Evolutionary conservation across 2,113 vertebrate species (phyloP), one percentile per base, ranked within the genome.

Genomic region (Percina caprodes): DNA sequence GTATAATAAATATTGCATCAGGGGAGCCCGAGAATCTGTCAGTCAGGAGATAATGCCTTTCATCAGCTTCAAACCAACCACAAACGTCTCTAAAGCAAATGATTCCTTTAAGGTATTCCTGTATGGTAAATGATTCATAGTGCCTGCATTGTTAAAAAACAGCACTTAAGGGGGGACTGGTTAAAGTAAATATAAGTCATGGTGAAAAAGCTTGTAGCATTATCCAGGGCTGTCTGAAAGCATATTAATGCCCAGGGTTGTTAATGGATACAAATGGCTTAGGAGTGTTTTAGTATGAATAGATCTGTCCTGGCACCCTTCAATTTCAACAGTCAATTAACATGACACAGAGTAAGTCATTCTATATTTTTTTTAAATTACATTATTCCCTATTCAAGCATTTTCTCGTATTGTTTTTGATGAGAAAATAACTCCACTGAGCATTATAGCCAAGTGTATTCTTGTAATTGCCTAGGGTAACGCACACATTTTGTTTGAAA

Each of bases 1-100:
- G n/a, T n/a, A 93, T 92, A 90, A 96, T 97, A 96, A 97, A 97
- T 97, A 97, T 96, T 97, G 93, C 94, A 97, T 96, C 94, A 95
- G 91, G 92, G n/a, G 85, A 95, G 94, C 91, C n/a, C 88, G 90
- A 91, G 82, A 95, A 79, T 90, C 94, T 95, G 96, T 96, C 96
- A 96, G 94, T 97, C 96, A 97, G 94, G 92, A 95, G 94, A 92
- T 92, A 92, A 89, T 95, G 95, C 92, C 92, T 95, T 93, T 90
- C 95, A 91, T 95, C 93, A 95, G 96, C 94, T 93, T 94, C 96
- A 96, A 96, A 96, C 95, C 95, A 96, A 94, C 94, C 95, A 96
- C 94, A 91, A 94, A 91, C 79, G 87, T 92, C 91, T 95, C 94
- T 91, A 88, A 90, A 95, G 93, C 96, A 96, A 97, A 96, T 91